phyloP scores from a whole-genome alignment of 2,113 vertebrate species.

The Cyprinodon variegatus region DNA sequence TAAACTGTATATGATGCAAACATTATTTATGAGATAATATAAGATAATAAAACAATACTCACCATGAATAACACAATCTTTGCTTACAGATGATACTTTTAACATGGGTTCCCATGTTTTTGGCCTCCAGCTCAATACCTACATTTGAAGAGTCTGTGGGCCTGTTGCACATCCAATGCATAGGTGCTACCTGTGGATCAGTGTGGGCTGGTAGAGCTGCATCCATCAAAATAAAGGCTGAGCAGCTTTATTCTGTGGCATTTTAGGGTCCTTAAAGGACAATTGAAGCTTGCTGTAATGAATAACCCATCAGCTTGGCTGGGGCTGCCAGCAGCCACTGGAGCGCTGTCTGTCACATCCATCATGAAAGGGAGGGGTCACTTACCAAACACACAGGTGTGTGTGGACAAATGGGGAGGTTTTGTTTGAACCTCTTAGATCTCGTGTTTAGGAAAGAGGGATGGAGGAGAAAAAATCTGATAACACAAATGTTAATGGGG shows the following conservation, averaged over 20 bases:
- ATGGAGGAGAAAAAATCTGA: not conserved
- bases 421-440: slow-evolving; percentile 9
- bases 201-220: slow-evolving; percentile 7
- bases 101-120: slow-evolving; percentile 3
- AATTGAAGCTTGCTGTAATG: slow-evolving; percentile 62
- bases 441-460: not conserved
- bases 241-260: slow-evolving; percentile 40
- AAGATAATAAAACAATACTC: not conserved
- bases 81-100: not conserved
- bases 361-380: slow-evolving; percentile 50
- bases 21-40: too few relatives aligned
- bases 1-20: too few relatives aligned
- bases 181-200: slow-evolving; percentile 55
- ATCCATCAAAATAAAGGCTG: slow-evolving; percentile 69
- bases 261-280: slow-evolving; percentile 72
- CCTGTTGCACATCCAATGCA: slow-evolving; percentile 24
- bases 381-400: slow-evolving; percentile 40
- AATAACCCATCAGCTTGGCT: slow-evolving; percentile 68
- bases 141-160: not conserved
- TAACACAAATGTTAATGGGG: slow-evolving; percentile 10
- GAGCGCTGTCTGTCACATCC: slow-evolving; percentile 61
- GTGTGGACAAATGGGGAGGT: slow-evolving; percentile 15
- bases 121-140: not conserved
- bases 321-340: slow-evolving; percentile 39
- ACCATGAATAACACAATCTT: not conserved